phyloP scores from a whole-genome alignment of 2,888 invertebrate genomes.

The Habrosyne pyritoides region DNA sequence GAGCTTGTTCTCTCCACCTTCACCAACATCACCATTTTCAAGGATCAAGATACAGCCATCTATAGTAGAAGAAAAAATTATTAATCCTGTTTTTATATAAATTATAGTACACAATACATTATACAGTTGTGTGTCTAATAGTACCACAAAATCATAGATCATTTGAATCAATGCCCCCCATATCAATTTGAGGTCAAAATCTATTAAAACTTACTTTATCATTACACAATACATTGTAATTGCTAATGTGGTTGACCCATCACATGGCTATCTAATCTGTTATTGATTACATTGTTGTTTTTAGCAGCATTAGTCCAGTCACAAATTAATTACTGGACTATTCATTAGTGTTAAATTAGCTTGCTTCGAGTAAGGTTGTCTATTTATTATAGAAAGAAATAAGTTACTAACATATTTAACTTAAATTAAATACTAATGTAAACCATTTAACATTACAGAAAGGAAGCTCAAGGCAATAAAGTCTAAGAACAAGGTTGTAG shows the following conservation, averaged over 20 bases:
- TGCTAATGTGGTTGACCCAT: neutral
- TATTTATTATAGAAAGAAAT: too few species aligned
- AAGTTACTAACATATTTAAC: too few species aligned
- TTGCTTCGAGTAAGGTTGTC: neutral
- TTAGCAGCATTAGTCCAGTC: neutral
- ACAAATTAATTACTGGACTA: neutral
- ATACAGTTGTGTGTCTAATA: too few species aligned
- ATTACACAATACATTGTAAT: constrained; percentile 1
- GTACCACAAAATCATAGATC: too few species aligned
- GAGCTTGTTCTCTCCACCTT: too few species aligned
- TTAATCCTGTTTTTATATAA: too few species aligned
- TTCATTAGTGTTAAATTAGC: neutral
- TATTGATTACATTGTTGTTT: neutral
- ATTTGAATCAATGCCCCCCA: neutral
- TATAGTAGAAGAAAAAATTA: too few species aligned
- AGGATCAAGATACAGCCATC: too few species aligned
- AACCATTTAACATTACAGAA: constrained; percentile 43
- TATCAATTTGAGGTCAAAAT: neutral
- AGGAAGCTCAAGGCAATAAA: constrained; percentile 68
- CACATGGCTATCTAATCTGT: neutral
- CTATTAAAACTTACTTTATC: neutral
- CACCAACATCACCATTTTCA: too few species aligned
- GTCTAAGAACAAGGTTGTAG: constrained; percentile 81
- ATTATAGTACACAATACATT: too few species aligned
- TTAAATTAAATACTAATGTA: neutral